Conservation (phyloP, 2,797 vertebrate species). For the Nasua narica region DNA sequence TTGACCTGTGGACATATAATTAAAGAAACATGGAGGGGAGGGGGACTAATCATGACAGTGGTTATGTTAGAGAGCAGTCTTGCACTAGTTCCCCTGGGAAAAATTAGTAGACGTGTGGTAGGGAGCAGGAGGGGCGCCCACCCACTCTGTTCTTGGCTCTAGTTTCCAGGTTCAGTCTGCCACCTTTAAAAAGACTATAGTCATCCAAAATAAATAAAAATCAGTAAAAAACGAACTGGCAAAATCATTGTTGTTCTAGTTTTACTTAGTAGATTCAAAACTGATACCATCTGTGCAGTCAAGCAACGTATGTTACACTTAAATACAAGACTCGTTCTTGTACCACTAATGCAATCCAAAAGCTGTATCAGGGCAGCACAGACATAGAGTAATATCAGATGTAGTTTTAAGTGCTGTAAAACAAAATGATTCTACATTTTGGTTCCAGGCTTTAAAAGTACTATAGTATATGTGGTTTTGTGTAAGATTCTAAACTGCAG, state of each 20-base stretch:
- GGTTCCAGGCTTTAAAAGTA: constrained; percentile 50
- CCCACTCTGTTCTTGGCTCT: neutral
- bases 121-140: neutral
- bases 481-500: constrained; percentile 26
- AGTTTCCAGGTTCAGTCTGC: neutral
- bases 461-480: constrained; percentile 20
- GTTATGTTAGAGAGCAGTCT: neutral
- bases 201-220: constrained; percentile 52
- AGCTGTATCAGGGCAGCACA: neutral
- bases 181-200: neutral
- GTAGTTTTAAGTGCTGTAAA: constrained; percentile 36
- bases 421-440: constrained; percentile 1
- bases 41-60: neutral
- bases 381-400: constrained; percentile 18
- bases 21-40: neutral
- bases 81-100: neutral
- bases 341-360: constrained; percentile 1
- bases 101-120: neutral
- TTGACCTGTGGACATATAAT: neutral
- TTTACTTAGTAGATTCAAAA: constrained; percentile 44
- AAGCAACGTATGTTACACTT: neutral
- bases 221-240: constrained; percentile 19
- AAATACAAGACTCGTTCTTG: constrained; percentile 28
- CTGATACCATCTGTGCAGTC: constrained; percentile 22
- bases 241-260: neutral